Conservation (phyloP, 2,113 vertebrate species). For the Pogona vitticeps region DNA sequence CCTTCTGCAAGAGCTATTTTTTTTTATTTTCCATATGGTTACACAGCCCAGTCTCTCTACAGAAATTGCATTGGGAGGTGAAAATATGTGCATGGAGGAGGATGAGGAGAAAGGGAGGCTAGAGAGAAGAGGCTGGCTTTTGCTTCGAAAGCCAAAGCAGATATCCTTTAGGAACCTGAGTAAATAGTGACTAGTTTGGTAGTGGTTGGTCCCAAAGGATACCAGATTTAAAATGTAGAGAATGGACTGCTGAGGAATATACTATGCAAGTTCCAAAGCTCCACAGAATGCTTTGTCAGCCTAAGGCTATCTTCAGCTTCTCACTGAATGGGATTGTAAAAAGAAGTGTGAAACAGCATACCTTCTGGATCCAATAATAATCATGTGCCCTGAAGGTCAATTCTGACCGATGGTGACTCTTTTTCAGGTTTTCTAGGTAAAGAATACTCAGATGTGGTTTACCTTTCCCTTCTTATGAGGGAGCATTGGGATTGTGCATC, state of each 20-base stretch:
- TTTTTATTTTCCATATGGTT: neutral
- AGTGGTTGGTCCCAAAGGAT: neutral
- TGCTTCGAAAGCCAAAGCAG: neutral
- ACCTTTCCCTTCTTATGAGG: too few species aligned
- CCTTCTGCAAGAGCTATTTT: neutral
- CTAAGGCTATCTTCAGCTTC: neutral
- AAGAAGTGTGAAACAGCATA: neutral
- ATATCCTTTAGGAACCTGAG: neutral
- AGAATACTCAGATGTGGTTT: too few species aligned
- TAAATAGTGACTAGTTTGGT: neutral
- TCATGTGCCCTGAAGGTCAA: too few species aligned
- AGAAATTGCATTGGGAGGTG: neutral
- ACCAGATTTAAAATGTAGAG: neutral
- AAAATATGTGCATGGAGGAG: neutral
- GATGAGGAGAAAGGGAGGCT: neutral
- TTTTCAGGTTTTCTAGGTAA: too few species aligned
- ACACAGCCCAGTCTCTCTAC: neutral
- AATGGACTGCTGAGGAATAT: neutral
- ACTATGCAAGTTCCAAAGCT: neutral
- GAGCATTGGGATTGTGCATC: too few species aligned
- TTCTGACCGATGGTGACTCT: too few species aligned
- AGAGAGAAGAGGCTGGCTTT: neutral
- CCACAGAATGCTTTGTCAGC: neutral
- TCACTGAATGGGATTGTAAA: neutral
- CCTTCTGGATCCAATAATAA: too few species aligned